These are phyloP conservation scores for Tetropium fuscum DNA, from an alignment of 2,888 invertebrate species.

Conservation along the genomic window DNA sequence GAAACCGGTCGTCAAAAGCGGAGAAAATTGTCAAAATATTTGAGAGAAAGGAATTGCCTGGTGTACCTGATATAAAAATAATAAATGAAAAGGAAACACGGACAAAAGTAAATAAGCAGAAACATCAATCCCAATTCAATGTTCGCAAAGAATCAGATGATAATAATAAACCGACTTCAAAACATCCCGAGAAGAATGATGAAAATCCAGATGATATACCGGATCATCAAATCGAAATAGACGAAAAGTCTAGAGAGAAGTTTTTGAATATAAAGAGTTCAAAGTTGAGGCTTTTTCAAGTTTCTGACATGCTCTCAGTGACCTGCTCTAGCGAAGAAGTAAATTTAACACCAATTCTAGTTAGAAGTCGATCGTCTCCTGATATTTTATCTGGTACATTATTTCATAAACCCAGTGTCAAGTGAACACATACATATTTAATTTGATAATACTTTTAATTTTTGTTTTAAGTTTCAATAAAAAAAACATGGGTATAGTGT, in stretches of 20 bases:
- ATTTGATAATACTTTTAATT: slow-evolving; percentile 13
- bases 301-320: slow-evolving; percentile 45
- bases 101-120: slow-evolving; percentile 28
- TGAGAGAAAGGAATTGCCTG: slow-evolving; percentile 47
- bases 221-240: slow-evolving; percentile 30
- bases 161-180: slow-evolving; percentile 2
- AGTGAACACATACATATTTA: slow-evolving; percentile 4
- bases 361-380: slow-evolving; percentile 42
- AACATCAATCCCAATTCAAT: slow-evolving; percentile 13
- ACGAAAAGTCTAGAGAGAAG: slow-evolving; percentile 36
- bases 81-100: slow-evolving; percentile 39
- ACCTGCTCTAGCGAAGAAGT: slow-evolving; percentile 32
- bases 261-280: slow-evolving; percentile 42
- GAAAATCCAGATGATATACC: neutral
- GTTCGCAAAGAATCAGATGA: slow-evolving; percentile 13
- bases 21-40: slow-evolving; percentile 52
- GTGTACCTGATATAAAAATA: slow-evolving; percentile 51
- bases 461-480: slow-evolving; percentile 28
- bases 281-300: slow-evolving; percentile 50
- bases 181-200: neutral
- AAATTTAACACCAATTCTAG: slow-evolving; percentile 24
- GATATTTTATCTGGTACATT: slow-evolving; percentile 29
- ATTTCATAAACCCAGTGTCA: slow-evolving; percentile 13
- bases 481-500: no score
- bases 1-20: slow-evolving; percentile 27